Conservation (phyloP, 2,888 invertebrate genomes). For the Gnatocerus cornutus region DNA sequence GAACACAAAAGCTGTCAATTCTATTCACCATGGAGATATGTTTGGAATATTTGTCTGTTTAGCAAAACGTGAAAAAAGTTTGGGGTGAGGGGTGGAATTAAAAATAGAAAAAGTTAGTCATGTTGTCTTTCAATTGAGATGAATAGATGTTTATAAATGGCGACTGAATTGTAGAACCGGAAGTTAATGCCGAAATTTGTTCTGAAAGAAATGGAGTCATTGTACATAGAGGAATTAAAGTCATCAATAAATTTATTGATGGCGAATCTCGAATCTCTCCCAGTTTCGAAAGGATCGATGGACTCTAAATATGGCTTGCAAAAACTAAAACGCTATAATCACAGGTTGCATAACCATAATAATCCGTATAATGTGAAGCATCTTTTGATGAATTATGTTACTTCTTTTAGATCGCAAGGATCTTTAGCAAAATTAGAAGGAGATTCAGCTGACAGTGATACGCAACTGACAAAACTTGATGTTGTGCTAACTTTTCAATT, state of each 20-base stretch:
- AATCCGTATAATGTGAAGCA: slow-evolving; percentile 72
- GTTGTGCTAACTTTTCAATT: slow-evolving; percentile 97
- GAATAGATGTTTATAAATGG: slow-evolving; percentile 30
- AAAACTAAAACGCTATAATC: slow-evolving; percentile 98
- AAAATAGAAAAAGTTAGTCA: slow-evolving; percentile 21
- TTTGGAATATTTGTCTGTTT: no score
- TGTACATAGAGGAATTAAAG: slow-evolving; percentile 98
- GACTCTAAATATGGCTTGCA: slow-evolving; percentile 98
- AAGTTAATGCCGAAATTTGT: slow-evolving; percentile 99
- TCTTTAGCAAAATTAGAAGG: slow-evolving; percentile 94
- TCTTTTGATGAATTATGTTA: slow-evolving; percentile 72
- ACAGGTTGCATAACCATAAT: slow-evolving; percentile 84
- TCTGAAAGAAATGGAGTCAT: slow-evolving; percentile 99
- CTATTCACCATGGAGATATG: no score
- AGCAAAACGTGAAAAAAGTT: no score
- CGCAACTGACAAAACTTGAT: slow-evolving; percentile 97
- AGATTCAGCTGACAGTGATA: slow-evolving; percentile 96
- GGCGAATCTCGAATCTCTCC: slow-evolving; percentile 98
- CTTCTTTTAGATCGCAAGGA: slow-evolving; percentile 86
- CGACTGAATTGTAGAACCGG: slow-evolving; percentile 80
- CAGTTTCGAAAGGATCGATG: slow-evolving; percentile 98
- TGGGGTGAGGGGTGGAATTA: no score
- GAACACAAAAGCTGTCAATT: no score
- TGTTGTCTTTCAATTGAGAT: slow-evolving; percentile 45
- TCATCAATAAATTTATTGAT: slow-evolving; percentile 98